Evolutionary conservation across 35 echinoderm and acorn worm genomes (phyloP).

Genomic region (Ptychodera flava): DNA sequence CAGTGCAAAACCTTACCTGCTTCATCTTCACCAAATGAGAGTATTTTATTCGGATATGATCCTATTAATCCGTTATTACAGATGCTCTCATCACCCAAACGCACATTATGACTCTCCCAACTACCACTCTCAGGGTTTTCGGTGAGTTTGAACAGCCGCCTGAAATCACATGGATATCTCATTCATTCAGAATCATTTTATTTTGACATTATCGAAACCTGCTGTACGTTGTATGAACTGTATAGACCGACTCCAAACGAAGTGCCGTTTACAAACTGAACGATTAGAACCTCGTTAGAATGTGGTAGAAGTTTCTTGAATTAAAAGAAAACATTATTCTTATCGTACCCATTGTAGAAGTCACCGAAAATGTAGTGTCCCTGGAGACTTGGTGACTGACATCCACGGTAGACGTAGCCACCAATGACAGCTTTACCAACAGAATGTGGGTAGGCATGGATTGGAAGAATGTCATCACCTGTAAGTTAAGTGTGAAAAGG

Average conservation of each 20-base stretch:
- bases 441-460: not conserved
- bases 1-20: no score
- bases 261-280: no score
- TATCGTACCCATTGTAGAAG: not conserved
- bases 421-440: not conserved
- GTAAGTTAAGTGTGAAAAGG: not conserved
- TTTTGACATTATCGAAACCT: not conserved
- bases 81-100: slow-evolving; percentile 51
- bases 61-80: slow-evolving; percentile 53
- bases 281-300: no score
- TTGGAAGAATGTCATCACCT: not conserved
- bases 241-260: not conserved
- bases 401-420: not conserved
- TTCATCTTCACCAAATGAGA: slow-evolving; percentile 96
- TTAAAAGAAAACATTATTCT: not conserved
- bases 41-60: slow-evolving; percentile 69
- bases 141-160: slow-evolving; percentile 55
- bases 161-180: slow-evolving; percentile 14
- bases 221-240: not conserved
- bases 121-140: slow-evolving; percentile 20
- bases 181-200: not conserved
- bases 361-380: not conserved
- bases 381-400: not conserved
- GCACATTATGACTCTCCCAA: slow-evolving; percentile 68
- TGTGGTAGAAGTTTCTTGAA: not conserved